These are phyloP conservation scores for Tachina fera DNA, from an alignment of 2,888 invertebrate species.

Conservation along the genomic window DNA sequence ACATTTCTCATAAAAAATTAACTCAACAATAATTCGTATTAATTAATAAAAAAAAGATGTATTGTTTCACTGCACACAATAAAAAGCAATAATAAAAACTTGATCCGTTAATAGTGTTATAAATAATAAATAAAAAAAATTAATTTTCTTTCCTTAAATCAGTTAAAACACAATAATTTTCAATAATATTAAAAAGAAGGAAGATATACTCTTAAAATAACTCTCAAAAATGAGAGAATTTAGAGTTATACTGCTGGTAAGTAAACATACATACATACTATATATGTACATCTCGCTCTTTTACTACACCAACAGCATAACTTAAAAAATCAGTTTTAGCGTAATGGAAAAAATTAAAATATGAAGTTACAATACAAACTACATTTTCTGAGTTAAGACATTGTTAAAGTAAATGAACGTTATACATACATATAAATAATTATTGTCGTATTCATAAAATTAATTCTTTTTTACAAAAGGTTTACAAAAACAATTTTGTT, in stretches of 20 bases:
- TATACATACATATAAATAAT: no score
- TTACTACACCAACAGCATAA: no score
- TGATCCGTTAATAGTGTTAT: slow-evolving; percentile 1
- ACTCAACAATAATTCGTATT: slow-evolving; percentile 47
- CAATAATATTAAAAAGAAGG: not conserved
- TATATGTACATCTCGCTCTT: not conserved
- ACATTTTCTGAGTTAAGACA: no score
- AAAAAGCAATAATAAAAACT: not conserved
- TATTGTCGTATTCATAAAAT: no score
- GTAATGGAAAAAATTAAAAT: no score
- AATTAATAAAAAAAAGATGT: not conserved
- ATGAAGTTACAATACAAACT: no score
- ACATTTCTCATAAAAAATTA: slow-evolving; percentile 45
- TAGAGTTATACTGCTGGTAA: slow-evolving; percentile 71
- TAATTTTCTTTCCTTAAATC: slow-evolving; percentile 23
- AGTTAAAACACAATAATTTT: not conserved
- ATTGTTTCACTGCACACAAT: slow-evolving; percentile 30
- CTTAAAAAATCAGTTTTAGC: no score
- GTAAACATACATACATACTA: slow-evolving; percentile 6
- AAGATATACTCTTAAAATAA: slow-evolving; percentile 20
- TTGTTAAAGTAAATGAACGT: no score
- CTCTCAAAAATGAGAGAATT: slow-evolving; percentile 64
- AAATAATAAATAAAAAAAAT: slow-evolving; percentile 24
- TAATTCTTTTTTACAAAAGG: no score
- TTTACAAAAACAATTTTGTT: no score